phyloP scores from a whole-genome alignment of 64 coral and sea anemone species.

The Stylophora pistillata region DNA sequence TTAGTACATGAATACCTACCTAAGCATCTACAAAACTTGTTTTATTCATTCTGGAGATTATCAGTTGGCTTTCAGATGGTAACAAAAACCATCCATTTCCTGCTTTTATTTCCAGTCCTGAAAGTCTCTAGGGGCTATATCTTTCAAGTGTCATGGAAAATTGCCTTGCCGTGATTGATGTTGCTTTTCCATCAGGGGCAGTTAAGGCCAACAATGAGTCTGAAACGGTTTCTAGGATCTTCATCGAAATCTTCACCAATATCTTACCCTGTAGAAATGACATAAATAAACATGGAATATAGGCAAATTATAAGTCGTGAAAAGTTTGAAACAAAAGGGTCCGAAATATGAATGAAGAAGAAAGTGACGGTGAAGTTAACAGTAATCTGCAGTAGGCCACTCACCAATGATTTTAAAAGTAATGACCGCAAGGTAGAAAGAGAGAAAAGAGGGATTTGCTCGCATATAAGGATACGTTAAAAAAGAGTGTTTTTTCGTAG shows the following conservation, averaged over 20 bases:
- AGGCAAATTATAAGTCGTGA: too few species aligned
- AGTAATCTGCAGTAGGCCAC: too few species aligned
- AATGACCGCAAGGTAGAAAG: too few species aligned
- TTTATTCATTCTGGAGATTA: background rate
- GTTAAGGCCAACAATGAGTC: background rate
- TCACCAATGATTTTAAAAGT: too few species aligned
- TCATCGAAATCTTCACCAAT: background rate
- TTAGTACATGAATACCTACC: background rate
- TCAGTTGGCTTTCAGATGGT: background rate
- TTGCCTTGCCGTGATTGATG: background rate
- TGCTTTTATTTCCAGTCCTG: background rate
- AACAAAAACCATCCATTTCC: background rate
- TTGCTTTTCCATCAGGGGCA: background rate
- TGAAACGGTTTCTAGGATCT: background rate
- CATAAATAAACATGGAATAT: background rate
- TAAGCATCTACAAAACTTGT: slow-evolving; percentile 6
- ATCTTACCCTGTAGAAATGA: background rate
- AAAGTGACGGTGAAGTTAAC: too few species aligned
- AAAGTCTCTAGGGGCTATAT: background rate
- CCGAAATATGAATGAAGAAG: too few species aligned
- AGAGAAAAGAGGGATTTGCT: too few species aligned
- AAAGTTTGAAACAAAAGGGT: too few species aligned
- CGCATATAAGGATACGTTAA: too few species aligned
- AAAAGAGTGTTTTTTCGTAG: too few species aligned
- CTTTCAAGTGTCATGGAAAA: background rate